phyloP scores from a whole-genome alignment of 2,888 invertebrate species.

The Amblyjoppa proteus region DNA sequence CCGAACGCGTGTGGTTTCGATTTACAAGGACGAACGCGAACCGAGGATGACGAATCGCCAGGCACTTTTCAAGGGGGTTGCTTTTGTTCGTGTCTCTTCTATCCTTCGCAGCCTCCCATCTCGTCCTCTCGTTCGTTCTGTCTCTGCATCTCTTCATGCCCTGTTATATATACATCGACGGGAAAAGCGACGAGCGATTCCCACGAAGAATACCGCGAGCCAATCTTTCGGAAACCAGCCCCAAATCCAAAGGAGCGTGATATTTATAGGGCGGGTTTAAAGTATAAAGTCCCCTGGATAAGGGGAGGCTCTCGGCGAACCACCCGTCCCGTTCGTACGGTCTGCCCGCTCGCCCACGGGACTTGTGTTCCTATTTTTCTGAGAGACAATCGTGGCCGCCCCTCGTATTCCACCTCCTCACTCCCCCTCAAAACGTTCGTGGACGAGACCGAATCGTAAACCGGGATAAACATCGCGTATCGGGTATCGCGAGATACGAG shows the following conservation, averaged over 20 bases:
- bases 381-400: constrained; percentile 73
- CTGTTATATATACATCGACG: constrained; percentile 70
- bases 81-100: constrained; percentile 34
- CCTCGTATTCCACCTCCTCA: constrained; percentile 50
- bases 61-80: constrained; percentile 70
- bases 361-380: constrained; percentile 80
- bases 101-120: constrained; percentile 17
- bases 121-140: constrained; percentile 34
- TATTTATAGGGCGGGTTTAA: constrained; percentile 85
- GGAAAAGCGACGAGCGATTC: constrained; percentile 79
- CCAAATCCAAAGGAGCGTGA: constrained; percentile 84
- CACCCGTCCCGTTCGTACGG: constrained; percentile 47
- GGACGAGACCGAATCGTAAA: constrained; percentile 77
- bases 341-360: constrained; percentile 66
- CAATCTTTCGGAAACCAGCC: constrained; percentile 85
- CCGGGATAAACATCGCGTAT: constrained; percentile 76
- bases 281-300: constrained; percentile 82
- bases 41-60: constrained; percentile 80
- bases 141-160: constrained; percentile 58
- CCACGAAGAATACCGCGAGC: constrained; percentile 84
- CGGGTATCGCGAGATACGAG: constrained; percentile 62
- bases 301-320: constrained; percentile 69
- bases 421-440: constrained; percentile 42
- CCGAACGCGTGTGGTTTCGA: constrained; percentile 61
- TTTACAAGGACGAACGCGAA: constrained; percentile 76